A percentile compares a stretch with the other conserved stretches of the same genome.
phyloP scores from a whole-genome alignment of 1,140 invertebrate species.

The Nasonia vitripennis region DNA sequence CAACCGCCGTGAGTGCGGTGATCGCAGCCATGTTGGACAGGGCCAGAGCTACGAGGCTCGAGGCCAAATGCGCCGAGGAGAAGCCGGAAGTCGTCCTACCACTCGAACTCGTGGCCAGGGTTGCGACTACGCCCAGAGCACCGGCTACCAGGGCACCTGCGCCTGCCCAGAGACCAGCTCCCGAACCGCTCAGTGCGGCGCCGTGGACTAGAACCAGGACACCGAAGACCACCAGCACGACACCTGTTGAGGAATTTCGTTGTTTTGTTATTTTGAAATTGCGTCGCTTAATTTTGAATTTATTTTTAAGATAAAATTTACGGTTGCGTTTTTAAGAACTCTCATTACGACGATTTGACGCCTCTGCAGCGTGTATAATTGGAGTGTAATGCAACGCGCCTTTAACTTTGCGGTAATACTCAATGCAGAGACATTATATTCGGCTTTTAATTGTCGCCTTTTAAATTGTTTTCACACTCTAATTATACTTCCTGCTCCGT shows the following conservation, averaged over 20 bases:
- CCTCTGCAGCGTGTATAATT: no score
- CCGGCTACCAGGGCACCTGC: slow-evolving; percentile 72
- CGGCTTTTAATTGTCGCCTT: background rate
- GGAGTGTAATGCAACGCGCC: background rate
- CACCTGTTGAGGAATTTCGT: slow-evolving; percentile 58
- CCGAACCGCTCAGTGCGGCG: slow-evolving; percentile 71
- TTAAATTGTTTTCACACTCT: background rate
- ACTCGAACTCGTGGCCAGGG: slow-evolving; percentile 60
- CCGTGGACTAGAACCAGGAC: slow-evolving; percentile 73
- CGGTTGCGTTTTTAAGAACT: no score
- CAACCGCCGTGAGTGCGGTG: slow-evolving; percentile 69
- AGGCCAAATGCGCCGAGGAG: slow-evolving; percentile 69
- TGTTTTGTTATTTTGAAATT: background rate
- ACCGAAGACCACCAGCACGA: slow-evolving; percentile 74
- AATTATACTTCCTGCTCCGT: background rate
- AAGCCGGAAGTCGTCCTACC: slow-evolving; percentile 65
- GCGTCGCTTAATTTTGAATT: background rate
- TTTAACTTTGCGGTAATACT: no score
- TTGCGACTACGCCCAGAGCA: slow-evolving; percentile 69
- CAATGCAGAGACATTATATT: background rate
- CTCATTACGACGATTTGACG: no score
- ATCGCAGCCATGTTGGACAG: slow-evolving; percentile 73
- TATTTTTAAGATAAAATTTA: background rate
- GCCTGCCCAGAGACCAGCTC: slow-evolving; percentile 75
- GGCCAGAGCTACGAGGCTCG: slow-evolving; percentile 69